Base-by-base conservation (phyloP, 1,140 invertebrate genomes). In the Hyles vespertilio region DNA sequence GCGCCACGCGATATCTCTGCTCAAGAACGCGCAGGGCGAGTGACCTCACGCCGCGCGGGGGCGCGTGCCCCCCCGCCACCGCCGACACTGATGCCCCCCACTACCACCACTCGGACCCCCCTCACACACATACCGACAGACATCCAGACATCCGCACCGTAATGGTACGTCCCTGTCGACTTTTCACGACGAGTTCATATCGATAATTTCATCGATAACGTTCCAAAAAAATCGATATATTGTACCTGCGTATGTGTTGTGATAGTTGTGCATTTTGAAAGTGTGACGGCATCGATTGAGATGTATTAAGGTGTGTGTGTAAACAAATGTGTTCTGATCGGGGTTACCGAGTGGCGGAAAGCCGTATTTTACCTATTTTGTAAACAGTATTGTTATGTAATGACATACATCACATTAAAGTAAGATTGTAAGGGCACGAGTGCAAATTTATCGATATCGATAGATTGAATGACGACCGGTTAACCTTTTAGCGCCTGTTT, bases 1-100 rank as follows among this genome's bases (percentile, higher is more conserved):
- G 55, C 90, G 89, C 0, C 70, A 89, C 79, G 89, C 89, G 45
- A 89, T 90, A 57, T 82, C 89, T 7, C 75, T 89, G 51, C 78
- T 89, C 8, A 90, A 89, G 74, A 69, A 67, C 56, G 75, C 69
- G 58, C 79, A 77, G 58, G 69, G 79, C 49, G 81, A 85, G 67
- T 84, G 84, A 87, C 82, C 58, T 34, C 57, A 10, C 65, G 63
- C 57, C 62, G 53, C 59, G 49, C 58, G 43, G 3, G 36, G 44
- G 12, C 49, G 44, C 44, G 12, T 45, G 44, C 63, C 32, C n/a
- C 49, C 51, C 48, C 8, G 40, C 56, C 50, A 8, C 34, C 34
- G 55, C 22, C 22, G 22, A 22, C 22, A 22, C 22, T 22, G 22
- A 22, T 22, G 22, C 46, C 32, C 33, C 10, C 45, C 47, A 8